Percentiles rank a stretch among this genome's conserved stretches.
phyloP scores from a whole-genome alignment of 2,888 invertebrate genomes.

The Netelia inedita region DNA sequence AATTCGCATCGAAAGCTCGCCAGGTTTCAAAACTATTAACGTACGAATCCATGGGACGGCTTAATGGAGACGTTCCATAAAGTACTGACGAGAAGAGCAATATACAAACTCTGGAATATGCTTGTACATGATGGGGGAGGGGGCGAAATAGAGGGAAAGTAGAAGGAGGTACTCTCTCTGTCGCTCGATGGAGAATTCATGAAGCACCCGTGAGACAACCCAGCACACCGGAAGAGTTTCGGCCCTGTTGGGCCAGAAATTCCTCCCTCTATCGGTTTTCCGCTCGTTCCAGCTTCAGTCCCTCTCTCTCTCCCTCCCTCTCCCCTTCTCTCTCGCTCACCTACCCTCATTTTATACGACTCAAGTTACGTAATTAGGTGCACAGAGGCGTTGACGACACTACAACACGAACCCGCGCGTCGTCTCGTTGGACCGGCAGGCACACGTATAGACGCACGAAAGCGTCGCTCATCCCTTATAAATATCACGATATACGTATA shows the following conservation, averaged over 20 bases:
- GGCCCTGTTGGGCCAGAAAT: conserved; percentile 39
- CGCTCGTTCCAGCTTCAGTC: background rate
- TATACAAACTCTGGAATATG: conserved; percentile 22
- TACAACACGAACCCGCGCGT: background rate
- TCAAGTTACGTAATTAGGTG: conserved; percentile 51
- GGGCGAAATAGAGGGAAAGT: background rate
- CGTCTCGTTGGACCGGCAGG: background rate
- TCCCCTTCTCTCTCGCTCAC: background rate
- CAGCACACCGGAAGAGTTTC: conserved; percentile 34
- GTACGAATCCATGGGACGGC: conserved; percentile 13
- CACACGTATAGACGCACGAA: background rate
- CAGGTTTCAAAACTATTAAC: conserved; percentile 18
- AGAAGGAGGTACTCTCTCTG: conserved; percentile 17
- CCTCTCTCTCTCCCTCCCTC: background rate
- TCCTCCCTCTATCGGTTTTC: conserved; percentile 26
- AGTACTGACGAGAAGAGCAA: conserved; percentile 29
- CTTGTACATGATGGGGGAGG: background rate
- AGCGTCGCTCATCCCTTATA: background rate
- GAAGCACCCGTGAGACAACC: conserved; percentile 46
- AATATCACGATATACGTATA: background rate
- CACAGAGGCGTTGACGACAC: conserved; percentile 20
- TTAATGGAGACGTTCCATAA: conserved; percentile 48
- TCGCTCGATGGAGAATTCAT: conserved; percentile 49
- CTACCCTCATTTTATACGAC: conserved; percentile 23
- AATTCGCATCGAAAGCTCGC: conserved; percentile 27